Evolutionary conservation across 2,797 vertebrate species (phyloP).

Genomic region (Acomys russatus): DNA sequence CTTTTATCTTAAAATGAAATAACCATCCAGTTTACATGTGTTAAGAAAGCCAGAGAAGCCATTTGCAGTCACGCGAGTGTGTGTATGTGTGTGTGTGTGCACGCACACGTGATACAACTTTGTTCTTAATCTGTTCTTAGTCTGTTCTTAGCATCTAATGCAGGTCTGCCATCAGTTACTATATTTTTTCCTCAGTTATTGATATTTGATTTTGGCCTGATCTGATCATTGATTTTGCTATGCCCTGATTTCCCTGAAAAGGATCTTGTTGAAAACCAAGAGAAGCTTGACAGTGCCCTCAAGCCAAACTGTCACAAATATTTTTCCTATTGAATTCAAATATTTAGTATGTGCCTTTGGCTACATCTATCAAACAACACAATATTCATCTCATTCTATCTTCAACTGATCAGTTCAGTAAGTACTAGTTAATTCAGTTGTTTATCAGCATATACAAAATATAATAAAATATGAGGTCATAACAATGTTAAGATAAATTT

Average conservation of each 20-base stretch:
- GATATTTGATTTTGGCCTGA: slow-evolving; percentile 56
- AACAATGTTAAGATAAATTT: slow-evolving; percentile 56
- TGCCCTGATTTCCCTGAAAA: slow-evolving; percentile 59
- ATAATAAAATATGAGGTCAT: slow-evolving; percentile 57
- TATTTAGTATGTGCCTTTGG: slow-evolving; percentile 48
- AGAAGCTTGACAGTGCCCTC: slow-evolving; percentile 57
- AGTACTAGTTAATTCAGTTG: slow-evolving; percentile 40
- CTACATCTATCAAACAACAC: slow-evolving; percentile 58
- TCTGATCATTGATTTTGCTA: slow-evolving; percentile 58
- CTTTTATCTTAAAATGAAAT: slow-evolving; percentile 54
- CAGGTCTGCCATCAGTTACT: neutral
- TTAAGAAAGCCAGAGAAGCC: neutral
- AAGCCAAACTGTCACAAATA: slow-evolving; percentile 52
- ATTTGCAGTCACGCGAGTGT: neutral
- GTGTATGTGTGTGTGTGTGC: neutral
- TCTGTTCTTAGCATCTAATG: slow-evolving; percentile 5
- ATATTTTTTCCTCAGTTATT: slow-evolving; percentile 25
- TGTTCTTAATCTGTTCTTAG: neutral
- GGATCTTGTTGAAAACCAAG: slow-evolving; percentile 52
- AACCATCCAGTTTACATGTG: neutral
- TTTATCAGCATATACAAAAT: slow-evolving; percentile 41
- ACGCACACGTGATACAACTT: too few relatives aligned
- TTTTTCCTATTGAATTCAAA: slow-evolving; percentile 65
- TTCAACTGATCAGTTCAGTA: slow-evolving; percentile 38
- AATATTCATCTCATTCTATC: slow-evolving; percentile 58